These are phyloP conservation scores for Copidosoma aretas DNA, from an alignment of 2,888 invertebrate species.

Conservation along the genomic window DNA sequence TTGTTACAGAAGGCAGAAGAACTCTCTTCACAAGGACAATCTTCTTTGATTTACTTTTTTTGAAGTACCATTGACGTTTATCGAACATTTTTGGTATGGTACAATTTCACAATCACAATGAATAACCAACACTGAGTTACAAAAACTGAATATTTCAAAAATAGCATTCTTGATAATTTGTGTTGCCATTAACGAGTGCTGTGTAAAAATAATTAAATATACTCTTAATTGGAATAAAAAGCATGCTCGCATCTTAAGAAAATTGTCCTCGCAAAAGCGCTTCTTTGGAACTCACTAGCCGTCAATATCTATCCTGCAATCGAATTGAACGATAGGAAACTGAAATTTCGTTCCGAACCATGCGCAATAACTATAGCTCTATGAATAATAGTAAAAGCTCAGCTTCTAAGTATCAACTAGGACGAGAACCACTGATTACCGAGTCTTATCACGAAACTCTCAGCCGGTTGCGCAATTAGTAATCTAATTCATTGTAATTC, in stretches of 20 bases:
- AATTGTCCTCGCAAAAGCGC: conserved; percentile 38
- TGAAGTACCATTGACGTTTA: neutral
- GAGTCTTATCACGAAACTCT: conserved; percentile 18
- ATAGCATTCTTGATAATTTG: neutral
- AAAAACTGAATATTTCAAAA: neutral
- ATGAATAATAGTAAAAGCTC: conserved; percentile 31
- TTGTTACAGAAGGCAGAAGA: conserved; percentile 34
- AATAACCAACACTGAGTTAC: neutral
- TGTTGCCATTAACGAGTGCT: neutral
- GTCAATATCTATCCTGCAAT: conserved; percentile 30
- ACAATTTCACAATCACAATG: neutral
- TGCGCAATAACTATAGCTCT: conserved; percentile 12
- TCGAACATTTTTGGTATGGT: neutral
- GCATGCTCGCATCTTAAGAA: conserved; percentile 22
- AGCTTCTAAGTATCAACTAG: conserved; percentile 32
- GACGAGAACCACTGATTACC: conserved; percentile 13
- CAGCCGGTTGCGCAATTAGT: conserved; percentile 12
- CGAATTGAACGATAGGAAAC: conserved; percentile 31
- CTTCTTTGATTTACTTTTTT: conserved; percentile 19
- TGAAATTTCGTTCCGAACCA: conserved; percentile 15
- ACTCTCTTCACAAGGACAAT: conserved; percentile 38
- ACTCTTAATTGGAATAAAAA: too few relatives aligned
- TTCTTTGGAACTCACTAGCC: conserved; percentile 45
- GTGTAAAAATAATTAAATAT: neutral
- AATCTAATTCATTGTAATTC: conserved; percentile 26